phyloP scores from a whole-genome alignment of 2,888 invertebrate species.

The Anthophora plumipes region DNA sequence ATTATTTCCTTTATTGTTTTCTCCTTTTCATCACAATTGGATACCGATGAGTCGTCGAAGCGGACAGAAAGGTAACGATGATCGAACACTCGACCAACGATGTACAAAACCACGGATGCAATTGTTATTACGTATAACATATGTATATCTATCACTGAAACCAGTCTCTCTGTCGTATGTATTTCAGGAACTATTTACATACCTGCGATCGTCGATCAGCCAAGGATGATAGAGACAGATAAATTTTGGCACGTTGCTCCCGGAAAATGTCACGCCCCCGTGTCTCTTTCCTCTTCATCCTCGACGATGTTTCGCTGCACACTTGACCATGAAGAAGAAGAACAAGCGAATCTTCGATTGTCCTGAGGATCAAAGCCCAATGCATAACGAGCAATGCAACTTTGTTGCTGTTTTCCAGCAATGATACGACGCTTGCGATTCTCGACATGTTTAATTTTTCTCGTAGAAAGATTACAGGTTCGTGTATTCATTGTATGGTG shows the following conservation, averaged over 20 bases:
- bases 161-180: neutral
- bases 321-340: slow-evolving; percentile 16
- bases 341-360: slow-evolving; percentile 23
- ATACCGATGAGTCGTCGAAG: slow-evolving; percentile 7
- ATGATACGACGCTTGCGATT: no score
- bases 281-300: slow-evolving; percentile 8
- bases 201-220: slow-evolving; percentile 42
- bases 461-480: no score
- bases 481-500: no score
- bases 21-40: slow-evolving; percentile 16
- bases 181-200: slow-evolving; percentile 43
- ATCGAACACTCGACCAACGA: neutral
- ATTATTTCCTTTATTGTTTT: neutral
- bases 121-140: no score
- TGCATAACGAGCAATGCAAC: no score
- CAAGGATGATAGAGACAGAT: slow-evolving; percentile 27
- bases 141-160: no score
- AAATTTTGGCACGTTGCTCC: slow-evolving; percentile 48
- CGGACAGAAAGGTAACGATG: slow-evolving; percentile 35
- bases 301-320: slow-evolving; percentile 8
- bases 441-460: no score
- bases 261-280: slow-evolving; percentile 35
- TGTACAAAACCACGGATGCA: no score
- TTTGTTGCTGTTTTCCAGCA: no score
- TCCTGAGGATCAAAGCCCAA: slow-evolving; percentile 2